Base-by-base conservation (phyloP, 2,113 vertebrate genomes). In the Pagrus major region DNA sequence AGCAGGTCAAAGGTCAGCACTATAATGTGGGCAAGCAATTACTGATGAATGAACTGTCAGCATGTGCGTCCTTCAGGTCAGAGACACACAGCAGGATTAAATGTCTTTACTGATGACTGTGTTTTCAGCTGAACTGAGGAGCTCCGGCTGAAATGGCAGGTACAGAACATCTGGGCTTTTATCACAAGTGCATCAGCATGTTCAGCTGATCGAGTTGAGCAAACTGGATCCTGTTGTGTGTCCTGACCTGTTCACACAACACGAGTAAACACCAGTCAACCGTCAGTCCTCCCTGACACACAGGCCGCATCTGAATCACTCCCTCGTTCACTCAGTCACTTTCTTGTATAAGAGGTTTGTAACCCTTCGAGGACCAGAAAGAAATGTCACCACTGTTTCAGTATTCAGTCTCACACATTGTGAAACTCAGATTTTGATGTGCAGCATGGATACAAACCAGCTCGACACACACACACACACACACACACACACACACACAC, bases 41-140 rank as follows among this genome's bases (percentile, higher is more conserved):
- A 81, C 78, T 6, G 81, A 76, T 79, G 81, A 90, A 86, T 83
- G 76, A 39, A 77, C 59, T 52, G 59, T 76, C 46, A 20, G 74
- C 31, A 4, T 37, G 69, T 9, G 35, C 0, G 64, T 74, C 68
- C 69, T 75, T 46, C 65, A 71, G 86, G 58, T 88, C 63, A 70
- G 56, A 78, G 39, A 6, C 35, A 20, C 44, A 15, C 29, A 0
- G 59, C 2, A 8, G 49, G 63, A 33, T 51, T 20, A 15, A 23
- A 41, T 63, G 65, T 63, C 78, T 21, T 6, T 64, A 31, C 31
- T 29, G 71, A 65, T 0, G 3, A 29, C 16, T 0, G 20, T 39
- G 84, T 61, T 76, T 73, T 59, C 52, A 52, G 27, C 47, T 15
- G 18, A 78, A 70, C 70, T 16, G 58, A 23, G 29, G 66, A 37